Conservation (phyloP, 2,797 vertebrate species). For the Cynopterus sphinx region DNA sequence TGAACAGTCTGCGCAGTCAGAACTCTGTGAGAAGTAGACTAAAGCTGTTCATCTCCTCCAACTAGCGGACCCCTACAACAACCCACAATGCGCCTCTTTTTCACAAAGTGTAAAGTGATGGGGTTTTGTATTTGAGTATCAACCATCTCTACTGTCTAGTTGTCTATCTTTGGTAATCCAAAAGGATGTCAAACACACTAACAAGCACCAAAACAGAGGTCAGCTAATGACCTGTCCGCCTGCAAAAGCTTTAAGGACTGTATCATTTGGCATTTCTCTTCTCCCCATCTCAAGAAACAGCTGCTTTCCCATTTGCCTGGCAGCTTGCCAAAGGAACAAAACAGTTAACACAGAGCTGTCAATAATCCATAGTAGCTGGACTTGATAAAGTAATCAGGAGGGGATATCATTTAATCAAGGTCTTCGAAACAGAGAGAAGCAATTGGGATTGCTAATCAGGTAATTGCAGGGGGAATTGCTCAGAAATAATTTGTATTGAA, state of each 20-base stretch:
- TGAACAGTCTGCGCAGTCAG: background rate
- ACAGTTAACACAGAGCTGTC: slow-evolving; percentile 72
- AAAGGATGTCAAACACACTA: background rate
- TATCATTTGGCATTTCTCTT: slow-evolving; percentile 62
- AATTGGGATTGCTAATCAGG: slow-evolving; percentile 66
- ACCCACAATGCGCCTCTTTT: background rate
- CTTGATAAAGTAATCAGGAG: slow-evolving; percentile 77
- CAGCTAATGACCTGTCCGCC: slow-evolving; percentile 60
- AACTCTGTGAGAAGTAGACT: background rate
- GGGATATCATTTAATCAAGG: slow-evolving; percentile 76
- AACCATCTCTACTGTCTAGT: background rate
- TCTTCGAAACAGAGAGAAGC: slow-evolving; percentile 67
- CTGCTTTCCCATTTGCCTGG: slow-evolving; percentile 68
- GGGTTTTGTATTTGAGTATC: background rate
- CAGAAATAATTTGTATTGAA: slow-evolving; percentile 66
- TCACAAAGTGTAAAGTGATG: background rate
- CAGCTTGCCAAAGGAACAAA: slow-evolving; percentile 60
- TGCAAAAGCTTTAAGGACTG: slow-evolving; percentile 59
- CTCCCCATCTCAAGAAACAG: slow-evolving; percentile 69
- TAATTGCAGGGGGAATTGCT: slow-evolving; percentile 52
- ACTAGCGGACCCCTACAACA: slow-evolving; percentile 32
- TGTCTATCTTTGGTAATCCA: slow-evolving; percentile 56
- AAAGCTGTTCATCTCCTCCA: slow-evolving; percentile 31
- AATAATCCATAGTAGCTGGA: slow-evolving; percentile 75
- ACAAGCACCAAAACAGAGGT: slow-evolving; percentile 41